phyloP scores from a whole-genome alignment of 2,888 invertebrate species.

The Ophraella communa region DNA sequence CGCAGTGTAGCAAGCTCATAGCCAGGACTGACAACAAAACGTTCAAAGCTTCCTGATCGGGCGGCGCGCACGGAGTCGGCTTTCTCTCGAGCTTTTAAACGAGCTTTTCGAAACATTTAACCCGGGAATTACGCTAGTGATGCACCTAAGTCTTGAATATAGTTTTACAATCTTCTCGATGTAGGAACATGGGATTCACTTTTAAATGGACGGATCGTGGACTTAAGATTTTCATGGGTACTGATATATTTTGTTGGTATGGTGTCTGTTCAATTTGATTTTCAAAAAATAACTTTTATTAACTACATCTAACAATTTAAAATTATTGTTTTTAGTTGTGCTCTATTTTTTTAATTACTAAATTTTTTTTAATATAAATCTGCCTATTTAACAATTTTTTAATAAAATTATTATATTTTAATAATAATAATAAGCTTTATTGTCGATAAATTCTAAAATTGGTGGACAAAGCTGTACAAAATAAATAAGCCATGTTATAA shows the following conservation, averaged over 20 bases:
- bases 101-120: conserved; percentile 43
- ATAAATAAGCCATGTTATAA: no score
- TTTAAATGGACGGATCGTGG: background rate
- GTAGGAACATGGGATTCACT: conserved; percentile 20
- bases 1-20: conserved; percentile 26
- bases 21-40: conserved; percentile 20
- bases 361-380: background rate
- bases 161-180: background rate
- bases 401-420: no score
- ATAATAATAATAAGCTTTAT: no score
- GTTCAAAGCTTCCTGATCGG: conserved; percentile 10
- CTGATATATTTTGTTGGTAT: conserved; percentile 35
- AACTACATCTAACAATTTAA: background rate
- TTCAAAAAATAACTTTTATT: background rate
- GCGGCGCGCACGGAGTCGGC: conserved; percentile 46
- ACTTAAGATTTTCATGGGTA: conserved; percentile 3
- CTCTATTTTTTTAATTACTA: background rate
- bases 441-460: no score
- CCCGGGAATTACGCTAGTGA: conserved; percentile 49
- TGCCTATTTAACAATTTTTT: no score
- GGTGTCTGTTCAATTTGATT: background rate
- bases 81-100: conserved; percentile 39
- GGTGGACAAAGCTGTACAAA: no score
- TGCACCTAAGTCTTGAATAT: conserved; percentile 18
- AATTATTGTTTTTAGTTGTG: no score